Conservation (phyloP, 1,140 invertebrate genomes). For the Bursaphelenchus mucronatus region DNA sequence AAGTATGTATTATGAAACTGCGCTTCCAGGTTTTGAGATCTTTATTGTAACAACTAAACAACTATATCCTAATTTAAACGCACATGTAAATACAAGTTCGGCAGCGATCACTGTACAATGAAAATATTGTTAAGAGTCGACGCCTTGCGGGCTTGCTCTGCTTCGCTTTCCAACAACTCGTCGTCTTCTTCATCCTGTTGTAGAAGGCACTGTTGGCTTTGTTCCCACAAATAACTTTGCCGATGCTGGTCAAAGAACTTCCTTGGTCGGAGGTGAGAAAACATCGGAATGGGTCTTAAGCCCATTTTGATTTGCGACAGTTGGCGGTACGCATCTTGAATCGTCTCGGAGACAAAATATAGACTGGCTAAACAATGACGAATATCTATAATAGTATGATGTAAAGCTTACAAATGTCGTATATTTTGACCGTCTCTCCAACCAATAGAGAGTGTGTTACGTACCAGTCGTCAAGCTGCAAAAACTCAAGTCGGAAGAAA, state of each 20-base stretch:
- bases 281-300: slow-evolving; percentile 26
- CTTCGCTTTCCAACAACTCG: no score
- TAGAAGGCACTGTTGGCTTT: slow-evolving; percentile 24
- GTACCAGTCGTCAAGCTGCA: slow-evolving; percentile 37
- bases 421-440: slow-evolving; percentile 27
- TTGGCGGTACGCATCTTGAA: slow-evolving; percentile 25
- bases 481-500: slow-evolving; percentile 1
- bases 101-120: no score
- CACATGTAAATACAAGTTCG: no score
- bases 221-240: slow-evolving; percentile 27
- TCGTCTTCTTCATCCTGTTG: no score
- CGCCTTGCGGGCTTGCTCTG: no score
- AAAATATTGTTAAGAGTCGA: no score
- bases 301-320: slow-evolving; percentile 29
- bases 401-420: slow-evolving; percentile 32
- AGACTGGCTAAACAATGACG: slow-evolving; percentile 18
- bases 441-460: slow-evolving; percentile 29
- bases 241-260: slow-evolving; percentile 16
- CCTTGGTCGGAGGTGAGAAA: slow-evolving; percentile 29
- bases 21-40: no score
- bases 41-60: no score
- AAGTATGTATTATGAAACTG: no score
- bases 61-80: no score
- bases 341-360: slow-evolving; percentile 30
- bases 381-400: slow-evolving; percentile 10